Evolutionary conservation across 2,888 invertebrate genomes (phyloP), one percentile per base, ranked within the genome.

Genomic region (Liopterus haemorrhoidalis): DNA sequence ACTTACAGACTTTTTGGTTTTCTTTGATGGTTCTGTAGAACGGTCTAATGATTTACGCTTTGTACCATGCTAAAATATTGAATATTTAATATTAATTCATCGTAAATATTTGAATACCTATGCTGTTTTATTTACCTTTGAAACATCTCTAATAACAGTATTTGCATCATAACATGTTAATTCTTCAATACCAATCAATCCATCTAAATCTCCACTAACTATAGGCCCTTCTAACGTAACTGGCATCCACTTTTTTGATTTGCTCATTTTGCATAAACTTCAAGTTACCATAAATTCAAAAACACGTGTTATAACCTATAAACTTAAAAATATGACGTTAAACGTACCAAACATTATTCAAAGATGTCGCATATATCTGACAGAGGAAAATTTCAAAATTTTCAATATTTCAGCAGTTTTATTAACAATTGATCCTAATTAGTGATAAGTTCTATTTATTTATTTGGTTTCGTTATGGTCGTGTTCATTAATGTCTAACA

Each of bases 151-250:
- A 12, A 49, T 52, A 54, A 63, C 67, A 72, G 69, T 66, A 70
- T 68, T 59, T 66, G 81, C 62, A 49, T 75, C 74, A 60, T 88
- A 88, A 52, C 80, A 76, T 3, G 75, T 75, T 48, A 89, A 76
- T 59, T 88, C 87, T 67, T 89, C 88, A 30, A 89, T 73, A 1
- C 85, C 88, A 22, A 85, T 74, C 49, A 89, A 74, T 8, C 82
- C 83, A 51, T 83, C 80, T 40, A 82, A 71, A 46, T 70, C 71
- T 3, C 57, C 66, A 11, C 66, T 66, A 28, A 70, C 59, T 46
- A 74, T 57, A 48, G 67, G 71, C 14, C 79, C 79, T 51, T 80
- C 79, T 20, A 84, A 66, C 49, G 78, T 71, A 0, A 85, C 74
- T 4, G 80, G 76, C 57, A 78, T 75, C 85, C 85, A 85, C 52